phyloP scores from a whole-genome alignment of 2,797 vertebrate genomes.

The Fringilla coelebs region DNA sequence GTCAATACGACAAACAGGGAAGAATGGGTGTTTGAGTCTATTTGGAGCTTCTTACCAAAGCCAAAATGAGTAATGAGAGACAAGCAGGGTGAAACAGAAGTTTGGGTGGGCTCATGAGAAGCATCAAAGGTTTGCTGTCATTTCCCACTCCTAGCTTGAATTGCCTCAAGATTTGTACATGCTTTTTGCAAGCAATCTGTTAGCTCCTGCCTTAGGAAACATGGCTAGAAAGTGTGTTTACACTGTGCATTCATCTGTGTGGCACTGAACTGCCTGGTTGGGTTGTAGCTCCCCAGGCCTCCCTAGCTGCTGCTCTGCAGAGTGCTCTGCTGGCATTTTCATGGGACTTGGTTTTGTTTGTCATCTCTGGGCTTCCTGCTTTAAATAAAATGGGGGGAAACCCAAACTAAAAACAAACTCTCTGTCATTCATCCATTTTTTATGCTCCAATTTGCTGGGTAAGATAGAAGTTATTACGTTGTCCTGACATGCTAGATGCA shows the following conservation, averaged over 20 bases:
- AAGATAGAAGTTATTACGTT: background rate
- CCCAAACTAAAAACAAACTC: background rate
- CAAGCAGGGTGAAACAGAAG: background rate
- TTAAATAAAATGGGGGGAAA: background rate
- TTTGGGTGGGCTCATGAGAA: background rate
- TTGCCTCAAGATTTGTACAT: background rate
- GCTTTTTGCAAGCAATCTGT: background rate
- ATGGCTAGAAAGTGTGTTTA: background rate
- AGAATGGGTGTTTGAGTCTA: background rate
- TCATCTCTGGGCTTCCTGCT: background rate
- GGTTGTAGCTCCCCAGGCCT: background rate
- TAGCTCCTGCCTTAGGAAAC: background rate
- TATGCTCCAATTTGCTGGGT: background rate
- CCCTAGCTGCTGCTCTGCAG: background rate
- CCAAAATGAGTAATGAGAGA: background rate
- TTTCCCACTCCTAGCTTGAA: background rate
- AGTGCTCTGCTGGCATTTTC: background rate
- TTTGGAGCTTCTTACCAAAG: background rate
- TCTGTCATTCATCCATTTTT: background rate
- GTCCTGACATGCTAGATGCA: background rate
- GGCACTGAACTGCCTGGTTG: background rate
- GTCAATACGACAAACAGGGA: background rate
- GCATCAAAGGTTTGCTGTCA: background rate
- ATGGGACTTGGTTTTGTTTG: background rate
- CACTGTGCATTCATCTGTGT: background rate